Percentiles rank a stretch among this genome's conserved stretches.
phyloP scores from a whole-genome alignment of 2,888 invertebrate genomes.

The Drosophila lutescens region DNA sequence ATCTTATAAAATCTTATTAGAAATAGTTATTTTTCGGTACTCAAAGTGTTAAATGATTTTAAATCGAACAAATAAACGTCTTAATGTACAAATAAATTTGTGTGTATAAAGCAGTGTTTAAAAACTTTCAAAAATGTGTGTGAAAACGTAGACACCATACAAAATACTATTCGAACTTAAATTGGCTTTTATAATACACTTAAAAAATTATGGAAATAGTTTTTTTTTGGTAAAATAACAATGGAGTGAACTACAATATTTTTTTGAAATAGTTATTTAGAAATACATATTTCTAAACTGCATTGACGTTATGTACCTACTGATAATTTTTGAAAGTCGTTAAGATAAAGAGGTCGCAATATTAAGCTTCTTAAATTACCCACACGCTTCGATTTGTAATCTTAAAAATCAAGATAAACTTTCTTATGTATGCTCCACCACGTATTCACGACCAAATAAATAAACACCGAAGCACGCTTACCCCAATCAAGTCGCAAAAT shows the following conservation, averaged over 20 bases:
- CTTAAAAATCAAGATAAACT: slow-evolving; percentile 10
- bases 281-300: no score
- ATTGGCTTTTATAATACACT: no score
- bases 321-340: neutral
- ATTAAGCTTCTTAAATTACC: slow-evolving; percentile 13
- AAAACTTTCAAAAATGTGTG: neutral
- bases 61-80: no score
- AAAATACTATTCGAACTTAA: no score
- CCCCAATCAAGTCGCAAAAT: slow-evolving; percentile 37
- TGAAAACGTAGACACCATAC: no score
- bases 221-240: neutral
- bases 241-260: no score
- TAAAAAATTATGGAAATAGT: no score
- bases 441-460: slow-evolving; percentile 33
- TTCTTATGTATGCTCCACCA: slow-evolving; percentile 46
- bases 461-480: slow-evolving; percentile 31
- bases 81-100: no score
- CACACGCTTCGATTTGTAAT: neutral
- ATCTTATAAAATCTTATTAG: neutral
- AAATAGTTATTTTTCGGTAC: no score
- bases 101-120: neutral
- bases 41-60: no score
- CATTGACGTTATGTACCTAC: no score
- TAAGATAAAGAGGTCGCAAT: neutral
- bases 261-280: no score